phyloP scores from a whole-genome alignment of 1,140 invertebrate species.

The Procambarus virginalis region DNA sequence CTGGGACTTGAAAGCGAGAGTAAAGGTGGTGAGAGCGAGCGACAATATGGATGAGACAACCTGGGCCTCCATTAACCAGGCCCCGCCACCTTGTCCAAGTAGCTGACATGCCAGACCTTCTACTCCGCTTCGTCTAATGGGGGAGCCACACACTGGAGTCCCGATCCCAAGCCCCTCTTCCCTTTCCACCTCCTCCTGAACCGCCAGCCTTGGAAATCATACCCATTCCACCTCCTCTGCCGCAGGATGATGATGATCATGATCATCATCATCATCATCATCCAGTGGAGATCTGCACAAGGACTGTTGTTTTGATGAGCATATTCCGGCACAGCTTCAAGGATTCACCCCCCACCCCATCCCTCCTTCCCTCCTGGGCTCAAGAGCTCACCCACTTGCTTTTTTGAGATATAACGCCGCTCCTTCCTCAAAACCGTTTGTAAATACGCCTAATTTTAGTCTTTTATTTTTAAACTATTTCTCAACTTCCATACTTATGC shows the following conservation, averaged over 20 bases:
- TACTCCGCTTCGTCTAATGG: constrained; percentile 4
- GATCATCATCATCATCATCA: neutral
- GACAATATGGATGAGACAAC: neutral
- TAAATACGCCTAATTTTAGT: too few relatives aligned
- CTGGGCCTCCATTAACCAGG: neutral
- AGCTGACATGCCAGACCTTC: neutral
- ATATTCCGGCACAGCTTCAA: neutral
- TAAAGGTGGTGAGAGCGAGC: neutral
- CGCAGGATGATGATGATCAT: neutral
- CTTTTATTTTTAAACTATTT: too few relatives aligned
- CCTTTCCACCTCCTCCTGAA: neutral
- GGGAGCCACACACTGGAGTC: neutral
- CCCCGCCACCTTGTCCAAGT: neutral
- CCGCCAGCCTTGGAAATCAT: too few relatives aligned
- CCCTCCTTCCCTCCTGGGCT: neutral
- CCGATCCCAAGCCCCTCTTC: neutral
- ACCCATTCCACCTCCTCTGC: neutral
- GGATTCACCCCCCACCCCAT: too few relatives aligned
- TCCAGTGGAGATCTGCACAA: neutral
- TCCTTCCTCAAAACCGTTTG: too few relatives aligned
- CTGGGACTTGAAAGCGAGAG: neutral
- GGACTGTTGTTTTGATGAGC: neutral
- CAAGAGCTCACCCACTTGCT: neutral
- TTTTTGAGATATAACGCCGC: too few relatives aligned
- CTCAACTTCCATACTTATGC: too few relatives aligned